Base-by-base conservation (phyloP, 2,888 invertebrate genomes). In the Abrostola triplasia region DNA sequence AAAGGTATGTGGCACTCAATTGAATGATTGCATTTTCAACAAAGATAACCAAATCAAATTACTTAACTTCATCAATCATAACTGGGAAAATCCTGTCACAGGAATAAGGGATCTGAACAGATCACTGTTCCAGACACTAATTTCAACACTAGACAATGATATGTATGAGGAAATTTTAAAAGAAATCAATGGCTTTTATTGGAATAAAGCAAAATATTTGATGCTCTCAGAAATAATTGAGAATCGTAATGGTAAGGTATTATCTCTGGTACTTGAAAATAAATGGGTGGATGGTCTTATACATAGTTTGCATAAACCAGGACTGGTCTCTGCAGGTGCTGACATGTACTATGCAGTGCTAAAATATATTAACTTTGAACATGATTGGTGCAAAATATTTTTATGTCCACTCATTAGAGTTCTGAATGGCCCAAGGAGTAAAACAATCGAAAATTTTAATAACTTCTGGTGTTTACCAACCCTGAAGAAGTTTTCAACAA, bases 31-130 rank as follows among this genome's bases (percentile, higher is more conserved):
- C 38, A 80, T 90, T 52, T 89, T 88, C 42, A 83, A 76, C 60
- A 74, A 74, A 58, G 73, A 82, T n/a, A 84, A 92, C 60, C 89
- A 93, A 74, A 81, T 89, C 8, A 89, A 84, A 71, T 76, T 96
- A 44, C 85, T 96, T 6, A 88, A 90, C 70, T 86, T 96, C 66
- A 90, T 95, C 7, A 95, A 95, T 78, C 95, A 96, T 53, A 96
- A 96, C 79, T 96, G 96, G 96, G 95, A 96, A 78, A 96, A 95
- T 76, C 95, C 95, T 35, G 90, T 96, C 9, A 92, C 93, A 64
- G 95, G 95, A 58, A 90, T 96, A 8, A 91, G 95, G 76, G 95
- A 95, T 77, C 87, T 95, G 48, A 96, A 95, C 74, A 90, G 92
- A 67, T 83, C 79, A 11, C 86, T 96, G 68, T 95, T 96, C 77